Percentiles rank a stretch among this genome's conserved stretches.
Evolutionary conservation across 2,797 vertebrate species (phyloP).

Genomic region (Molossus alvarezi): DNA sequence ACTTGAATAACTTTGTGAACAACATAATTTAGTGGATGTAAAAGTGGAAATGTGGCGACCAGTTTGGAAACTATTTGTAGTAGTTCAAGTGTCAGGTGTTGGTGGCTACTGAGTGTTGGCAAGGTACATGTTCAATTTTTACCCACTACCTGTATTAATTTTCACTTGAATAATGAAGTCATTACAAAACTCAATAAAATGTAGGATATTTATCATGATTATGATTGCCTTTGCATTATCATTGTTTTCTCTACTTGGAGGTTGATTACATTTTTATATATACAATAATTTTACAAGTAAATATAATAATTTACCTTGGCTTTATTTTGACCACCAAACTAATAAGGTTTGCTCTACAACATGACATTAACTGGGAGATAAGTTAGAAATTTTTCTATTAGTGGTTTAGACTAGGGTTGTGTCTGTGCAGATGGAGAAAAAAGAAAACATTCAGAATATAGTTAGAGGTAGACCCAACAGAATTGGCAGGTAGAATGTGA

Average conservation of each 20-base stretch:
- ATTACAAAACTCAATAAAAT: constrained; percentile 8
- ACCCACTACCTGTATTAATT: not conserved
- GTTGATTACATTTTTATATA: not conserved
- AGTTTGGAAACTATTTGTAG: not conserved
- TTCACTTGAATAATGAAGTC: constrained; percentile 16
- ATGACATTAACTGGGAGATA: not conserved
- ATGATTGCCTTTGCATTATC: not conserved
- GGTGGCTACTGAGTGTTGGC: not conserved
- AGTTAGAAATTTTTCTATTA: not conserved
- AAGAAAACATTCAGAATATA: not conserved
- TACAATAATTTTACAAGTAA: constrained; percentile 16
- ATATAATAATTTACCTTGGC: not conserved
- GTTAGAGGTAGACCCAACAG: not conserved
- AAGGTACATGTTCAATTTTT: not conserved
- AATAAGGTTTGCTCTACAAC: not conserved
- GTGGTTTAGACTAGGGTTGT: not conserved
- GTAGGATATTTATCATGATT: not conserved
- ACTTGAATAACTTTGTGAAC: not conserved
- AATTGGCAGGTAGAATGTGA: not conserved
- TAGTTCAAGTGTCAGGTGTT: not conserved
- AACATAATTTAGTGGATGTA: not conserved
- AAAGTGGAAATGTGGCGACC: not conserved
- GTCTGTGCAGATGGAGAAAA: not conserved
- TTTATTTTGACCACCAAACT: constrained; percentile 15
- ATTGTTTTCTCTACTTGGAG: not conserved